Percentiles rank a stretch among this genome's conserved stretches.
phyloP scores from a whole-genome alignment of 2,797 vertebrate species.

The Rhabdophis nuchalis region DNA sequence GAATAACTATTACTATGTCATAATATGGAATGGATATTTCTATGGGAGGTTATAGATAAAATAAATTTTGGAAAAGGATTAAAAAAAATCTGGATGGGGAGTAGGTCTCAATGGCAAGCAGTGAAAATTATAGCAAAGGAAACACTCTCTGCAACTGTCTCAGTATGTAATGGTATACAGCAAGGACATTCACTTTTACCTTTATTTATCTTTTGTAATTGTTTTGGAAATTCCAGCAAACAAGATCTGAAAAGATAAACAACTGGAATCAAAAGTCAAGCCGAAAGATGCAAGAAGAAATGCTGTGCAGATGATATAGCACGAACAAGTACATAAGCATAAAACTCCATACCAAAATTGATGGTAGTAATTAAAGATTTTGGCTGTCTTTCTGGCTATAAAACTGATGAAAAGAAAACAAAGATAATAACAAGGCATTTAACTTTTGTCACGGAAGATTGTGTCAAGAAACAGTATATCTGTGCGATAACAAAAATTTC shows the following conservation, averaged over 20 bases:
- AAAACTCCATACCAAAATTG: not conserved
- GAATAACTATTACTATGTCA: not conserved
- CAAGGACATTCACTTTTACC: not conserved
- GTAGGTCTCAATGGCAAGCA: not conserved
- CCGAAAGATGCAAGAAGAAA: not conserved
- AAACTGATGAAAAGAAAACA: not conserved
- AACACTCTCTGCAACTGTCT: not conserved
- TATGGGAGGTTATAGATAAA: not conserved
- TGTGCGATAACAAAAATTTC: not conserved
- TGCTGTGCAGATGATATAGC: not conserved
- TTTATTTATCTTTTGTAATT: not conserved
- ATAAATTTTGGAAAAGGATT: not conserved
- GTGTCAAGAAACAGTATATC: not conserved
- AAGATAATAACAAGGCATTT: not conserved
- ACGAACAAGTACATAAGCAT: not conserved
- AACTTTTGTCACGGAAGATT: not conserved
- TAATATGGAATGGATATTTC: not conserved
- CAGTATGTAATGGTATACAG: not conserved
- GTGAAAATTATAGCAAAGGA: not conserved
- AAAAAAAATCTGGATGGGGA: not conserved
- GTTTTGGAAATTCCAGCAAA: not conserved
- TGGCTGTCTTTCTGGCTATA: not conserved
- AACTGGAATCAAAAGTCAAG: not conserved
- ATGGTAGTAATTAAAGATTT: not conserved
- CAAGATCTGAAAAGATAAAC: not conserved